These are phyloP conservation scores for Oegoconia quadripuncta DNA, from an alignment of 2,888 invertebrate species.

Conservation along the genomic window DNA sequence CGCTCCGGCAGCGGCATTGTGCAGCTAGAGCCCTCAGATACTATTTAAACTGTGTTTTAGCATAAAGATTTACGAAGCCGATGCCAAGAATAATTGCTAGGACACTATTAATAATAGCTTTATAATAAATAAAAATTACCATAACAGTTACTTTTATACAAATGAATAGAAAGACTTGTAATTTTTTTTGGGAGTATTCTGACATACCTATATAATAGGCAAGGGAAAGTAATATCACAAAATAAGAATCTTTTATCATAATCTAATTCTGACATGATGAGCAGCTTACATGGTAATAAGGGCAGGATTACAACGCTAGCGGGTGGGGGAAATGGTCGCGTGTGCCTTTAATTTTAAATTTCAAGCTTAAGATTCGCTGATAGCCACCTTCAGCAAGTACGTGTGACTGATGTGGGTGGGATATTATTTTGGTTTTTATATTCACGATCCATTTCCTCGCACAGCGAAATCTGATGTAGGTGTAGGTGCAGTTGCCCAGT, in stretches of 20 bases:
- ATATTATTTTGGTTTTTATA: no score
- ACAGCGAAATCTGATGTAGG: no score
- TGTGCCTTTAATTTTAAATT: slow-evolving; percentile 59
- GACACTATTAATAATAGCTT: no score
- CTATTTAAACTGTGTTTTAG: slow-evolving; percentile 2
- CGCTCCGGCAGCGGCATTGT: slow-evolving; percentile 9
- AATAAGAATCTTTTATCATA: slow-evolving; percentile 30
- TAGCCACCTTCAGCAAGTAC: slow-evolving; percentile 11
- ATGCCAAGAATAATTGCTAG: slow-evolving; percentile 18
- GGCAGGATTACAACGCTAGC: slow-evolving; percentile 39
- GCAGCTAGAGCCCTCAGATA: slow-evolving; percentile 4
- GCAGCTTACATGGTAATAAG: slow-evolving; percentile 63
- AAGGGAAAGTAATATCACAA: no score
- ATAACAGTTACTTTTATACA: no score
- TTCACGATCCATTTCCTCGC: no score
- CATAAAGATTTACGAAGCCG: no score
- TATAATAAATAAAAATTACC: not conserved
- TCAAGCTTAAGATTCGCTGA: slow-evolving; percentile 33
- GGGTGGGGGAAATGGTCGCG: slow-evolving; percentile 22
- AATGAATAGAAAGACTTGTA: no score
- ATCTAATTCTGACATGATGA: slow-evolving; percentile 50
- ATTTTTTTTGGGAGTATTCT: no score
- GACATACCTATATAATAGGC: no score
- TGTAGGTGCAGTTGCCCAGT: no score
- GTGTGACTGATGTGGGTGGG: slow-evolving; percentile 10